Percentiles rank a stretch among this genome's conserved stretches.
These are phyloP conservation scores for Beris morrisii DNA, from an alignment of 2,888 invertebrate genomes.

Conservation along the genomic window DNA sequence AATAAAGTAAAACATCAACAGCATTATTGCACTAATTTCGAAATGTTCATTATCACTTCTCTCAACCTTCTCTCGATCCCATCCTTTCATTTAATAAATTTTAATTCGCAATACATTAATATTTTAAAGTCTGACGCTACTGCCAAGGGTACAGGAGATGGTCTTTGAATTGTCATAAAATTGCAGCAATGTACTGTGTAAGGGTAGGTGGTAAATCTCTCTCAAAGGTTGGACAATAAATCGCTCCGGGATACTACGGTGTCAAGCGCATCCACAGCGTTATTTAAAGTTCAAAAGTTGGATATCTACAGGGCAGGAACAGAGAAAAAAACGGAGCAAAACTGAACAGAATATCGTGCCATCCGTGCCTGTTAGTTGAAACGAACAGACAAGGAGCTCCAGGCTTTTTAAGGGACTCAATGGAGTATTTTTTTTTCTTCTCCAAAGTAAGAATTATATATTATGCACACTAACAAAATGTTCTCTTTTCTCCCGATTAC, in stretches of 20 bases:
- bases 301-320: conserved; percentile 27
- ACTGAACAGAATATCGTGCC: conserved; percentile 23
- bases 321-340: conserved; percentile 17
- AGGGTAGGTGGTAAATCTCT: conserved; percentile 21
- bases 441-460: too few relatives aligned
- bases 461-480: too few relatives aligned
- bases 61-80: too few relatives aligned
- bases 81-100: too few relatives aligned
- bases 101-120: too few relatives aligned
- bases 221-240: conserved; percentile 28
- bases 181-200: conserved; percentile 7
- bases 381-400: conserved; percentile 28
- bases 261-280: conserved; percentile 31
- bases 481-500: too few relatives aligned
- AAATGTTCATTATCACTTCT: too few relatives aligned
- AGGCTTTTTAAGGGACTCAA: conserved; percentile 18
- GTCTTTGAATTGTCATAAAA: conserved; percentile 25
- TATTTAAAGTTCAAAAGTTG: conserved; percentile 33
- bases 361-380: conserved; percentile 18
- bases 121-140: too few relatives aligned
- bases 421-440: not conserved
- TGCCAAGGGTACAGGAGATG: not conserved
- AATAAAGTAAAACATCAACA: too few relatives aligned
- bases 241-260: conserved; percentile 25
- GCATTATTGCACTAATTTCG: too few relatives aligned